Percentiles rank a stretch among this genome's conserved stretches.
Evolutionary conservation across 2,797 vertebrate species (phyloP).

Genomic region (Gymnocypris eckloni): DNA sequence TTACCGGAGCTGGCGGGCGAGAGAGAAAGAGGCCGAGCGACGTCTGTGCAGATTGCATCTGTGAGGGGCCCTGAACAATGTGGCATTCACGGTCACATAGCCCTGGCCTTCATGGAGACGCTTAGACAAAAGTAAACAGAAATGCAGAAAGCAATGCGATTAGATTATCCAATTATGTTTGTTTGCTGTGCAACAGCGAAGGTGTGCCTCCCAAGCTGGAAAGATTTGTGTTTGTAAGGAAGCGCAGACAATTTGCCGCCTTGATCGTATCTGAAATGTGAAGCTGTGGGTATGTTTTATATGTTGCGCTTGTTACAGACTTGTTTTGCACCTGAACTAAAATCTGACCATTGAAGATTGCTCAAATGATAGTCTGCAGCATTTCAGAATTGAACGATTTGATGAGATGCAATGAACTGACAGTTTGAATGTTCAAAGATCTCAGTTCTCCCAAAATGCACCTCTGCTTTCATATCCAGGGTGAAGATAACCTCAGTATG

Average conservation of each 20-base stretch:
- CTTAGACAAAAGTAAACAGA: slow-evolving; percentile 77
- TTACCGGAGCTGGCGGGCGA: slow-evolving; percentile 44
- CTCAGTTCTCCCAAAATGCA: not conserved
- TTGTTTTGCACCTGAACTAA: slow-evolving; percentile 19
- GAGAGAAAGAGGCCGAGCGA: slow-evolving; percentile 24
- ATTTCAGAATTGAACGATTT: not conserved
- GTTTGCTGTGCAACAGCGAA: slow-evolving; percentile 76
- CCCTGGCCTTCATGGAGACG: slow-evolving; percentile 52
- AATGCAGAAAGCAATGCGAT: slow-evolving; percentile 68
- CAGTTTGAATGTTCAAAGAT: not conserved
- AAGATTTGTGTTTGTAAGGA: slow-evolving; percentile 34
- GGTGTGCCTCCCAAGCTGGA: slow-evolving; percentile 21
- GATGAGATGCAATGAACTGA: not conserved
- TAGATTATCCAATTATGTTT: slow-evolving; percentile 81
- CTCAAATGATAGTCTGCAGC: not conserved
- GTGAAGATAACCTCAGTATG: not conserved
- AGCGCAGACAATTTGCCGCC: slow-evolving; percentile 34
- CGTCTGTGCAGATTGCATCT: slow-evolving; percentile 59
- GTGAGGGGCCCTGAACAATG: slow-evolving; percentile 61
- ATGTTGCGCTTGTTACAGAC: slow-evolving; percentile 41
- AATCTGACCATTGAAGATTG: slow-evolving; percentile 34
- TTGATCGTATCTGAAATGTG: slow-evolving; percentile 34
- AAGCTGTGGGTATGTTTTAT: slow-evolving; percentile 43
- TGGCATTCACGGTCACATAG: slow-evolving; percentile 60
- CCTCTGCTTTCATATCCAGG: not conserved